Evolutionary conservation across 2,888 invertebrate genomes (phyloP).

Genomic region (Odontocolon sp.): DNA sequence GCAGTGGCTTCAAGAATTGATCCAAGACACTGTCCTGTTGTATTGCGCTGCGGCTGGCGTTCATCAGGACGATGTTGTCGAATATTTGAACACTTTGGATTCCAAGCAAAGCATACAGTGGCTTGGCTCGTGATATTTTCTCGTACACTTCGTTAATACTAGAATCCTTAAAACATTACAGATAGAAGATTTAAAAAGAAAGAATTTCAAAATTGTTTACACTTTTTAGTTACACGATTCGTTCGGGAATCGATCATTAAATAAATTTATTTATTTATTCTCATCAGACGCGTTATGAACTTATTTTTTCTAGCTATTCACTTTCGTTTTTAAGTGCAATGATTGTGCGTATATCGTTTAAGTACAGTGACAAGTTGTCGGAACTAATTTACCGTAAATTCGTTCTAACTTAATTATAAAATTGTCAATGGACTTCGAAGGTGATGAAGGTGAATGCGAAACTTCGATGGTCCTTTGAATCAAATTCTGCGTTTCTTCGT

Average conservation of each 20-base stretch:
- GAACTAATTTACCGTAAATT: constrained; percentile 34
- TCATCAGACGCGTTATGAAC: constrained; percentile 21
- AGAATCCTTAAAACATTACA: background rate
- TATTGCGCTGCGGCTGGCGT: constrained; percentile 77
- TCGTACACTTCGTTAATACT: background rate
- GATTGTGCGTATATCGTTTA: background rate
- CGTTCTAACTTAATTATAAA: constrained; percentile 39
- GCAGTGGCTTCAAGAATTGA: constrained; percentile 69
- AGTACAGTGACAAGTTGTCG: background rate
- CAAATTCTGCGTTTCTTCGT: constrained; percentile 38
- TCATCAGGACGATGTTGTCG: constrained; percentile 72
- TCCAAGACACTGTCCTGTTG: constrained; percentile 75
- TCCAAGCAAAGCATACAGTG: constrained; percentile 71
- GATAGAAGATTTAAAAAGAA: background rate
- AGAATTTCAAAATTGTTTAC: background rate
- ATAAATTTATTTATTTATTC: constrained; percentile 38
- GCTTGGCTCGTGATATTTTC: constrained; percentile 68
- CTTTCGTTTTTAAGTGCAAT: constrained; percentile 21
- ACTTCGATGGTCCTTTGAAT: background rate
- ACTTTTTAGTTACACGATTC: constrained; percentile 33
- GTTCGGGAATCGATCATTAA: constrained; percentile 14
- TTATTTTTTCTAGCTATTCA: background rate
- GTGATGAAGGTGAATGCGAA: constrained; percentile 24
- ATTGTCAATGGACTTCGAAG: constrained; percentile 8
- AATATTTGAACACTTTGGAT: constrained; percentile 74